Conservation (phyloP, 2,113 vertebrate genomes). For the Columba janthina region DNA sequence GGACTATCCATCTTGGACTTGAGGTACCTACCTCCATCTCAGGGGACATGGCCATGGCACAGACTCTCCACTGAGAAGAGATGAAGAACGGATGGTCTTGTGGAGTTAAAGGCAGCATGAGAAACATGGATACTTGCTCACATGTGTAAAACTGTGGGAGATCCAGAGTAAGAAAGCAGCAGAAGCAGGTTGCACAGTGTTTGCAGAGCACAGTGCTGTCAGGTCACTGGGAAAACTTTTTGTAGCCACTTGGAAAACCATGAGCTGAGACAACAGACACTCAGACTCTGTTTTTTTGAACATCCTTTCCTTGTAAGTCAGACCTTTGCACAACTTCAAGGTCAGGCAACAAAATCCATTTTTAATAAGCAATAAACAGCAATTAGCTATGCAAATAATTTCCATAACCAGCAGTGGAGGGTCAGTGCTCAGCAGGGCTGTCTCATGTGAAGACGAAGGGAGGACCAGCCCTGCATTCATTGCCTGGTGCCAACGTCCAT, state of each 20-base stretch:
- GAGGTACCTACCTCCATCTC: background rate
- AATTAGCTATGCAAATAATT: background rate
- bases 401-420: background rate
- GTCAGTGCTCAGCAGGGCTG: background rate
- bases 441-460: background rate
- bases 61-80: background rate
- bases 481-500: background rate
- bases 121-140: background rate
- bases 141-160: background rate
- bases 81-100: background rate
- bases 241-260: background rate
- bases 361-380: background rate
- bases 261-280: background rate
- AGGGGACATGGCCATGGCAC: accelerated
- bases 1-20: background rate
- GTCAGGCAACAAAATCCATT: background rate
- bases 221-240: background rate
- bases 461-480: background rate
- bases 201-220: background rate
- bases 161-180: background rate
- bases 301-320: background rate
- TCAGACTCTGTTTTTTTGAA: background rate
- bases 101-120: background rate
- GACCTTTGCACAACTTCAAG: background rate
- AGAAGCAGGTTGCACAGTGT: background rate